A percentile compares a stretch with the other conserved stretches of the same genome.
Conservation (phyloP, 2,888 invertebrate genomes). For the Pocota personata region DNA sequence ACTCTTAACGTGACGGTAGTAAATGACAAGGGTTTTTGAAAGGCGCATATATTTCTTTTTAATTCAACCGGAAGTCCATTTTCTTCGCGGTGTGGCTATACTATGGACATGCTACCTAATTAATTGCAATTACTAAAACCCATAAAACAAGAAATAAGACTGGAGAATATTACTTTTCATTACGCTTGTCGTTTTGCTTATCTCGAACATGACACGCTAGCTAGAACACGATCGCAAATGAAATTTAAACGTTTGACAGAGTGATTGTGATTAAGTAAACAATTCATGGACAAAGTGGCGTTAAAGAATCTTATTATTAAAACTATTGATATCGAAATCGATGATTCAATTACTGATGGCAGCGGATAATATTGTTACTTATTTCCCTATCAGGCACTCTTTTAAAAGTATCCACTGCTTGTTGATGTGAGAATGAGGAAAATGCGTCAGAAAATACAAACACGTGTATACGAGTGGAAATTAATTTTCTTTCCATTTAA, state of each 20-base stretch:
- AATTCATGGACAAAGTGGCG: neutral
- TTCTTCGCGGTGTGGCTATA: neutral
- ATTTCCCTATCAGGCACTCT: neutral
- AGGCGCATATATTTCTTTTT: neutral
- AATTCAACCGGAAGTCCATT: slow-evolving; percentile 5
- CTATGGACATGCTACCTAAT: neutral
- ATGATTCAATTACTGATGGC: neutral
- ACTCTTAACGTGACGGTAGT: neutral
- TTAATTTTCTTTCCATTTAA: slow-evolving; percentile 3
- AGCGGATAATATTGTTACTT: neutral
- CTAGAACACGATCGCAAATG: neutral
- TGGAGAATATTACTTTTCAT: neutral
- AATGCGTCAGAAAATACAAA: neutral
- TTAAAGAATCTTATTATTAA: neutral
- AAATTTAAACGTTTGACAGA: slow-evolving; percentile 18
- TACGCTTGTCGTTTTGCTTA: neutral
- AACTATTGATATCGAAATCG: neutral
- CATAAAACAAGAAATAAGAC: slow-evolving; percentile 1
- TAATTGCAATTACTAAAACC: slow-evolving; percentile 19
- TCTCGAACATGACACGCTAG: slow-evolving; percentile 23
- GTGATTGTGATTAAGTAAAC: slow-evolving; percentile 3
- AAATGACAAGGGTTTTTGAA: slow-evolving; percentile 8
- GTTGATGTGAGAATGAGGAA: neutral
- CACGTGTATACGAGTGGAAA: neutral
- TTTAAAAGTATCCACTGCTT: neutral